Conservation (phyloP, 1,140 invertebrate genomes). For the Orussus abietinus region DNA sequence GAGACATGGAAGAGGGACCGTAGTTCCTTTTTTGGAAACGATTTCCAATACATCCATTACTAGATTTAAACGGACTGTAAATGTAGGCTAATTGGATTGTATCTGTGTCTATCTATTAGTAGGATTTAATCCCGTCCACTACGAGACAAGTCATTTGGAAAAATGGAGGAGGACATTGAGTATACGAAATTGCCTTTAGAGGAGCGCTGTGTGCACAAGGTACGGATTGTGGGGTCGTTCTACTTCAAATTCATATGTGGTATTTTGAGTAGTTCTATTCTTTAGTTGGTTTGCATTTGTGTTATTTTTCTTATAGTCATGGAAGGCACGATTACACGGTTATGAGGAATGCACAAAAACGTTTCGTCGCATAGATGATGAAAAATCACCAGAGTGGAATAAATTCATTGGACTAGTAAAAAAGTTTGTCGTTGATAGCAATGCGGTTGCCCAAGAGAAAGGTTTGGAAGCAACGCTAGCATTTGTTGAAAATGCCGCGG, state of each 20-base stretch:
- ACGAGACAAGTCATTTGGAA: too few species aligned
- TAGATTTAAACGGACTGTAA: too few species aligned
- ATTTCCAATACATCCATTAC: too few species aligned
- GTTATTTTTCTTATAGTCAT: slow-evolving; percentile 57
- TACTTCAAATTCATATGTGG: slow-evolving; percentile 2
- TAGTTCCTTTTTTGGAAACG: too few species aligned
- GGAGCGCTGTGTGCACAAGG: slow-evolving; percentile 87
- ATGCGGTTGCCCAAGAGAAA: slow-evolving; percentile 94
- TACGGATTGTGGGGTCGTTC: slow-evolving; percentile 33
- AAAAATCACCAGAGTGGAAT: slow-evolving; percentile 89
- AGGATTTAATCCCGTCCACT: too few species aligned
- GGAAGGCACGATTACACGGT: slow-evolving; percentile 90
- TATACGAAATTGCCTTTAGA: slow-evolving; percentile 89
- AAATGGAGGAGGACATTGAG: slow-evolving; percentile 85
- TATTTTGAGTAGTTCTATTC: background rate
- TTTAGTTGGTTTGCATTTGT: slow-evolving; percentile 5
- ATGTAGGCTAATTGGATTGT: too few species aligned
- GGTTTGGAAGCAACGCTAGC: slow-evolving; percentile 86
- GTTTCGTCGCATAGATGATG: slow-evolving; percentile 82
- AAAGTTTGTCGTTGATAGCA: slow-evolving; percentile 92
- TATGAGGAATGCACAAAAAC: slow-evolving; percentile 91
- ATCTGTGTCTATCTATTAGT: too few species aligned
- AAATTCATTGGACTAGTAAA: slow-evolving; percentile 90
- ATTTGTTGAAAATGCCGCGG: slow-evolving; percentile 84
- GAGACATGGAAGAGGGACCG: too few species aligned